These are phyloP conservation scores for Eurytoma californica DNA, from an alignment of 2,888 invertebrate genomes.

Conservation along the genomic window DNA sequence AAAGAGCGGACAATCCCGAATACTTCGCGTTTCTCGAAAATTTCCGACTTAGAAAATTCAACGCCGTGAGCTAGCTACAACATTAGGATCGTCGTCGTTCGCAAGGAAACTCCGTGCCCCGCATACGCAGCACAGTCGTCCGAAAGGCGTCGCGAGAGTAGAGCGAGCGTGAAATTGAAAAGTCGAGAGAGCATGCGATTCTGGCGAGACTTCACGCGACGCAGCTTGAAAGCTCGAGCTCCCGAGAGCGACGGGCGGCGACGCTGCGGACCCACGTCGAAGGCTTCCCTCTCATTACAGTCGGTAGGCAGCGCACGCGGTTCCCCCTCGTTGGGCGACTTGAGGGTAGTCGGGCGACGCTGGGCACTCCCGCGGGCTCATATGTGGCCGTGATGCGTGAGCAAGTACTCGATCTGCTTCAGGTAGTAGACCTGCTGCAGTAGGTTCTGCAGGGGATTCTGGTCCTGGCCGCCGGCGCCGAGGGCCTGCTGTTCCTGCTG, in stretches of 20 bases:
- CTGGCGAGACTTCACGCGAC: background rate
- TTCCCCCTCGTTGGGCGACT: slow-evolving; percentile 17
- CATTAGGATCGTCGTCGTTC: too few relatives aligned
- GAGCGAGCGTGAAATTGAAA: background rate
- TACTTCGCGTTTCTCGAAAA: background rate
- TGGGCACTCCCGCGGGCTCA: slow-evolving; percentile 50
- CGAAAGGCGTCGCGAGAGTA: background rate
- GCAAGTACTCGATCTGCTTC: slow-evolving; percentile 70
- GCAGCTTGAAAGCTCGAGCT: background rate
- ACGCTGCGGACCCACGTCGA: slow-evolving; percentile 5
- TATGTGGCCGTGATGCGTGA: slow-evolving; percentile 71
- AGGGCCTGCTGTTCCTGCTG: slow-evolving; percentile 67
- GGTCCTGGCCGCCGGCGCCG: slow-evolving; percentile 61
- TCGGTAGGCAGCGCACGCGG: slow-evolving; percentile 28
- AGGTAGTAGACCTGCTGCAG: slow-evolving; percentile 71
- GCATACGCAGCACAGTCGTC: background rate
- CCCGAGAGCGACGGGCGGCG: background rate
- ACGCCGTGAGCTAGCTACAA: background rate
- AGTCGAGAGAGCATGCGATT: background rate
- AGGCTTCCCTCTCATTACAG: background rate
- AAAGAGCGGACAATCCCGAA: background rate
- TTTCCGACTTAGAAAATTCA: background rate
- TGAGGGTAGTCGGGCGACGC: background rate
- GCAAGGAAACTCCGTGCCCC: too few relatives aligned
- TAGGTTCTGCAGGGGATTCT: slow-evolving; percentile 72